Evolutionary conservation across 2,113 vertebrate species (phyloP), one percentile per base, ranked within the genome.

Genomic region (Scortum barcoo): DNA sequence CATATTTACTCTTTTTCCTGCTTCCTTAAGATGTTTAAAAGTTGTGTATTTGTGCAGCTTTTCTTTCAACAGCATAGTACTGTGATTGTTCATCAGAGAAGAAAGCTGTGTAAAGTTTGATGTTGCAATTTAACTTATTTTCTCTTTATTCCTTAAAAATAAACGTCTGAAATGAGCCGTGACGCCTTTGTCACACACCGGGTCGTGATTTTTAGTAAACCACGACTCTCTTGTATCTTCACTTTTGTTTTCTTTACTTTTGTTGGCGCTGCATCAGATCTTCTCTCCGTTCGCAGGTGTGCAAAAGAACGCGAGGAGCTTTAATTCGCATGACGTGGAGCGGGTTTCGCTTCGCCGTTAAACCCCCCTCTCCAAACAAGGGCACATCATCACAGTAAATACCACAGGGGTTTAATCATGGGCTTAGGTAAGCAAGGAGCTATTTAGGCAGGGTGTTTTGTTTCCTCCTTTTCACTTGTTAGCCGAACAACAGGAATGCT

Each of bases 321-420:
- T 76, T 87, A 72, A 88, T 91, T 84, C 71, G 53, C 28, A 46
- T 80, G 51, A 44, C 74, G 76, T 26, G 74, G 76, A 68, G 78
- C 17, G 2, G 36, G 68, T 85, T 88, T 75, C 16, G 51, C 68
- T 84, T 46, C n/a, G 58, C 69, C 76, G 56, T 78, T 71, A 53
- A 86, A 91, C 40, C 72, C 40, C 72, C 89, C 74, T 93, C 73
- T 90, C 94, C 90, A 93, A 94, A 95, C 88, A 93, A 91, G 92
- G 92, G 78, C 92, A 92, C 88, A 81, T 91, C 85, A 88, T 89
- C 85, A 86, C 84, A 81, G 84, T 86, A 85, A 91, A 95, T 94
- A 86, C 91, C 89, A 86, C 60, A 79, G 85, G 71, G 88, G 72
- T 92, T 89, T 87, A 66, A 83, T 94, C 94, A 92, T 70, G 20